Evolutionary conservation across 2,113 vertebrate genomes (phyloP), one percentile per base, ranked within the genome.

Genomic region (Seriola aureovittata): DNA sequence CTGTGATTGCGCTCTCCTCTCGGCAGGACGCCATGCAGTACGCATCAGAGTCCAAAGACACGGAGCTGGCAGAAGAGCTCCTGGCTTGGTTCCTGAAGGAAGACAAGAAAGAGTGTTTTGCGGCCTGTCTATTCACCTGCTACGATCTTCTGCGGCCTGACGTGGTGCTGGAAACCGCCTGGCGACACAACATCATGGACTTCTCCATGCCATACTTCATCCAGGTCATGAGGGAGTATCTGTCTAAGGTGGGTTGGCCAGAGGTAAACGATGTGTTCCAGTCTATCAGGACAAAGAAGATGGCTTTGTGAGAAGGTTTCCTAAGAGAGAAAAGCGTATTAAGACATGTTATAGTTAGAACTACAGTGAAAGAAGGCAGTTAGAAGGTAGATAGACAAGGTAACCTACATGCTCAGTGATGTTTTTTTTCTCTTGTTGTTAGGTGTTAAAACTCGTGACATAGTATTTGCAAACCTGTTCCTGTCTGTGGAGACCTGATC

Each of bases 151-250:
- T 99, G 91, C 96, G 98, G 91, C 98, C 98, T 0, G 98, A 99
- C 44, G 98, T 99, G 71, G 98, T 99, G 84, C 94, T 99, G 91
- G 98, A 99, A 95, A 99, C 98, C 0, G 97, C 98, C 3, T 99
- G 98, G 98, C 96, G 98, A 92, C 98, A 99, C 95, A 99, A 99
- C 95, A 97, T 99, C 93, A 99, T 99, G 98, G 98, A 99, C 93
- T 99, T 99, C 93, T 98, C 98, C 95, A 99, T 99, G 98, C 98
- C 98, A 36, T 99, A 99, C 92, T 99, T 99, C 89, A 99, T 99
- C 94, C 98, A 99, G 95, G 98, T 99, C 95, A 99, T 99, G 98
- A 98, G 99, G 93, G 98, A 99, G 46, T 99, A 99, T 88, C 96
- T 99, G 93, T 94, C 93, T 91, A 99, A 99, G 98, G 98, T 99